These are phyloP conservation scores for Lagorchestes hirsutus DNA, from an alignment of 2,797 vertebrate genomes.

Conservation along the genomic window DNA sequence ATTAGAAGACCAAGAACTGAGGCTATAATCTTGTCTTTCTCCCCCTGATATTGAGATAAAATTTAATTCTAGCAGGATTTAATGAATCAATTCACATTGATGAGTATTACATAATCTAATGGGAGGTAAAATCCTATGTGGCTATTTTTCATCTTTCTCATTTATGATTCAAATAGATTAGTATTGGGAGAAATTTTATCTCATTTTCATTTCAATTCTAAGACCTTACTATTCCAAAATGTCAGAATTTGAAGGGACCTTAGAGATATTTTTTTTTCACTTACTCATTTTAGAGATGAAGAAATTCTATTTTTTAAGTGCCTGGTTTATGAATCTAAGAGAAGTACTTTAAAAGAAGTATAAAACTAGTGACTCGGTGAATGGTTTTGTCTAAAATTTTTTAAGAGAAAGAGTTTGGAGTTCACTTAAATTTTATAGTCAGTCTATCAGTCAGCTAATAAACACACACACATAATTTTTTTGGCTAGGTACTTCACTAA, in stretches of 20 bases:
- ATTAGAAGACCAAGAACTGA: not conserved
- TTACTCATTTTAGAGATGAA: not conserved
- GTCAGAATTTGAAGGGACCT: not conserved
- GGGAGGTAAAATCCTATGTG: not conserved
- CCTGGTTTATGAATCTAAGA: not conserved
- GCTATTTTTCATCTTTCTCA: conserved; percentile 23
- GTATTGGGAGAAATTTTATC: conserved; percentile 16
- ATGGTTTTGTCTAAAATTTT: not conserved
- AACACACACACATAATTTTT: not conserved
- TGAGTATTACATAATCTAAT: not conserved
- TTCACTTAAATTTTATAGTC: not conserved
- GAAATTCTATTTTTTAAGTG: not conserved
- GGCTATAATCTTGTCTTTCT: not conserved
- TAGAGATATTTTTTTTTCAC: not conserved
- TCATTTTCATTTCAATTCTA: conserved; percentile 15
- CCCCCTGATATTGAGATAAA: not conserved
- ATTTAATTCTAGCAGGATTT: not conserved
- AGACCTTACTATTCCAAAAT: not conserved
- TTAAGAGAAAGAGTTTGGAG: not conserved
- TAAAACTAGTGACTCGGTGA: not conserved
- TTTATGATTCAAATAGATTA: conserved; percentile 31
- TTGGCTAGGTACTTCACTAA: not conserved
- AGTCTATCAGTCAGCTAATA: not conserved
- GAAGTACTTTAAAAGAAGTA: not conserved
- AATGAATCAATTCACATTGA: not conserved